Percentiles rank a stretch among this genome's conserved stretches.
Conservation (phyloP, 2,797 vertebrate genomes). For the Anguilla pacifica region DNA sequence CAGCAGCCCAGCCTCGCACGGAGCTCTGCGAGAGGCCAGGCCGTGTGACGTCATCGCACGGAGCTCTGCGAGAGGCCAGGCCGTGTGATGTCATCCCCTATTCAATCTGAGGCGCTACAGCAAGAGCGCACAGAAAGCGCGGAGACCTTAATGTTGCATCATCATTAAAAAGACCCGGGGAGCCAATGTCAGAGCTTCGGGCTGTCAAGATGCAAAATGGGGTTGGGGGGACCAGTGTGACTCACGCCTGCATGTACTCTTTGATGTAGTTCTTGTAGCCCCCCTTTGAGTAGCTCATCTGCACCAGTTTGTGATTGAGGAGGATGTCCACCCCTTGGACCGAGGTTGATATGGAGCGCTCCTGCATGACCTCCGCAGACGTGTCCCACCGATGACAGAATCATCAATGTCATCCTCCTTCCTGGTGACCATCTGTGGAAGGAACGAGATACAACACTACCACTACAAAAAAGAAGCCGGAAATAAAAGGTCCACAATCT, state of each 20-base stretch:
- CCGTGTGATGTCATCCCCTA: constrained; percentile 60
- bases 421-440: constrained; percentile 73
- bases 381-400: constrained; percentile 80
- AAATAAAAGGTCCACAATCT: background rate
- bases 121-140: constrained; percentile 72
- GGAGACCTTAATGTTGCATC: constrained; percentile 72
- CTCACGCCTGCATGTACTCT: constrained; percentile 84
- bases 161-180: constrained; percentile 60
- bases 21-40: too few relatives aligned
- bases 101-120: constrained; percentile 71
- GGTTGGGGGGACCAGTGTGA: background rate
- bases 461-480: background rate
- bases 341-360: constrained; percentile 61
- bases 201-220: constrained; percentile 73
- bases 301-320: constrained; percentile 83
- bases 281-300: constrained; percentile 78
- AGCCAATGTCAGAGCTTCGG: constrained; percentile 61
- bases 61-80: too few relatives aligned
- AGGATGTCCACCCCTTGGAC: constrained; percentile 82
- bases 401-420: constrained; percentile 77
- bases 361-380: constrained; percentile 75
- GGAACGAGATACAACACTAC: background rate
- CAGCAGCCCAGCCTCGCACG: too few relatives aligned
- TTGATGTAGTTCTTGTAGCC: constrained; percentile 78
- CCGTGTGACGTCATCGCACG: too few relatives aligned